Evolutionary conservation across 2,797 vertebrate species (phyloP).

Genomic region (Natrix natrix): DNA sequence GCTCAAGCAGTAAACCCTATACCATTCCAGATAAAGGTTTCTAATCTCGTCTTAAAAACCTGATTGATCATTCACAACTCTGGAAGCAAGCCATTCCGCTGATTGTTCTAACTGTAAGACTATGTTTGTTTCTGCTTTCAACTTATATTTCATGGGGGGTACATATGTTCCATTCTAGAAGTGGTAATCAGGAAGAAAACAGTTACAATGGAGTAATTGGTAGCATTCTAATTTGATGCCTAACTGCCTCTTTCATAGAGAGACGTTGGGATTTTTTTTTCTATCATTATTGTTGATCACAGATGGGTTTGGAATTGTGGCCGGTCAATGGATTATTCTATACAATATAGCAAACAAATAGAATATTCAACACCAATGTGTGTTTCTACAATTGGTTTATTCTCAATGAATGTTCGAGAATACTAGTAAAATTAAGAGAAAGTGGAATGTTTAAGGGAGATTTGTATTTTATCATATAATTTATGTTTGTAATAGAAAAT

Average conservation of each 20-base stretch:
- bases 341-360: not conserved
- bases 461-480: not conserved
- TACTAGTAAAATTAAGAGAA: not conserved
- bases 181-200: not conserved
- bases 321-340: not conserved
- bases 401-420: not conserved
- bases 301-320: not conserved
- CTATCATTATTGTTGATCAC: not conserved
- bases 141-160: not conserved
- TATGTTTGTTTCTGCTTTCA: not conserved
- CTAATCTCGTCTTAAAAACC: not conserved
- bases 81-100: not conserved
- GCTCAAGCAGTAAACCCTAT: not conserved
- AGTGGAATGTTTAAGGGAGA: not conserved
- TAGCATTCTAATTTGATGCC: not conserved
- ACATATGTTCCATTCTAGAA: not conserved
- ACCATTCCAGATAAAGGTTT: not conserved
- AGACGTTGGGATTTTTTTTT: not conserved
- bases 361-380: not conserved
- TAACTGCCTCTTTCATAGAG: not conserved
- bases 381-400: not conserved
- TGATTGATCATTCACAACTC: not conserved
- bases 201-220: not conserved
- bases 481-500: not conserved
- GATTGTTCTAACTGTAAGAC: not conserved